Conservation (phyloP, 2,888 invertebrate genomes). For the Clitarchus hookeri region DNA sequence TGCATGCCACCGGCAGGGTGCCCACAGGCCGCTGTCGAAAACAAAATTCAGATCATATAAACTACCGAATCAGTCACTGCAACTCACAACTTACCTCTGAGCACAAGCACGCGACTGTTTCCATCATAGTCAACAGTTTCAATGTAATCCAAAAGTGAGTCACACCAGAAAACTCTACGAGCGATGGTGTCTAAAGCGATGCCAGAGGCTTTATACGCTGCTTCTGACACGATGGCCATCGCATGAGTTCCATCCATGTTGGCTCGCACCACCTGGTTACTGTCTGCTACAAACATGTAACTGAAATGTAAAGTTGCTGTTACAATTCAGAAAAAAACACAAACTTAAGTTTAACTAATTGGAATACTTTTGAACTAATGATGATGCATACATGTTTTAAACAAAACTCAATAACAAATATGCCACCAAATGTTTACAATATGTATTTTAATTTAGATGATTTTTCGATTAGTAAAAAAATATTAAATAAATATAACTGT, state of each 20-base stretch:
- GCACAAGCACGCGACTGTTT: slow-evolving; percentile 74
- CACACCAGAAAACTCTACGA: slow-evolving; percentile 94
- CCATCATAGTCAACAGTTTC: slow-evolving; percentile 96
- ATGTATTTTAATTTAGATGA: no score
- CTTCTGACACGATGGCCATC: slow-evolving; percentile 84
- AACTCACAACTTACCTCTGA: slow-evolving; percentile 60
- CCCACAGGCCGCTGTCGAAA: no score
- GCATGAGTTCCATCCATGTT: slow-evolving; percentile 94
- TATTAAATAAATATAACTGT: no score
- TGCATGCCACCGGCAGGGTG: no score
- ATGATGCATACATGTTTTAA: not conserved
- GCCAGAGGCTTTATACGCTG: slow-evolving; percentile 92
- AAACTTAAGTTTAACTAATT: not conserved
- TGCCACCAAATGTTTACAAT: not conserved
- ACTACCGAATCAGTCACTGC: not conserved
- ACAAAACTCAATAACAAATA: not conserved
- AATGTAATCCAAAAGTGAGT: slow-evolving; percentile 91
- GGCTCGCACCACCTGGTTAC: slow-evolving; percentile 80
- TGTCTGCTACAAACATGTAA: slow-evolving; percentile 84
- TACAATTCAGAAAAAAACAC: slow-evolving; percentile 17
- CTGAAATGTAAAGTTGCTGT: slow-evolving; percentile 41
- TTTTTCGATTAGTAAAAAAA: no score
- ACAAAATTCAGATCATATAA: no score
- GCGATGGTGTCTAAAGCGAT: slow-evolving; percentile 90
- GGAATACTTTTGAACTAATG: not conserved